These are phyloP conservation scores for Molothrus aeneus DNA, from an alignment of 2,797 vertebrate species.

Conservation along the genomic window DNA sequence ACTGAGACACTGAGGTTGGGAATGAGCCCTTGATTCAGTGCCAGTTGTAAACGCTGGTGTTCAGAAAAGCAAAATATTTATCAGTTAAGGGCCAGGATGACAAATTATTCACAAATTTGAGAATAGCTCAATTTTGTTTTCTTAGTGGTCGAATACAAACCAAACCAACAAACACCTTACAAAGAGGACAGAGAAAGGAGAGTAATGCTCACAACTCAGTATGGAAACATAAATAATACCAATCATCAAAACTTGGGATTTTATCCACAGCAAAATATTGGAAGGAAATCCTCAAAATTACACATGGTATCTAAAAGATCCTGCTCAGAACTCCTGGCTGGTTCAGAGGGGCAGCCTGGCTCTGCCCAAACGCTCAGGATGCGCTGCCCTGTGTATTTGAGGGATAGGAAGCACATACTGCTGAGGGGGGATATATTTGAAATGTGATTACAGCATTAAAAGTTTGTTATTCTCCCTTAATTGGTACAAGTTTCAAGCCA, in stretches of 20 bases:
- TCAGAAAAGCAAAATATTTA: not conserved
- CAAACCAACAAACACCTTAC: not conserved
- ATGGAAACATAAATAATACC: fast-evolving
- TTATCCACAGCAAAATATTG: not conserved
- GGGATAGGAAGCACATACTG: not conserved
- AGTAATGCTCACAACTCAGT: fast-evolving
- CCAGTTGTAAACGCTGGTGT: not conserved
- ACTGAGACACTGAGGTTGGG: not conserved
- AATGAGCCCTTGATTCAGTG: not conserved
- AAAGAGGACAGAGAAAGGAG: not conserved
- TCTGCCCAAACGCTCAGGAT: not conserved
- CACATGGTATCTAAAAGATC: fast-evolving
- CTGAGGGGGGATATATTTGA: fast-evolving
- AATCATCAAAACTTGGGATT: not conserved
- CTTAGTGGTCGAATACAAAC: not conserved
- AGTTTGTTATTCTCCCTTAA: not conserved
- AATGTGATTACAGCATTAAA: not conserved
- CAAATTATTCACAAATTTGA: fast-evolving
- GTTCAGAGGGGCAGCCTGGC: not conserved
- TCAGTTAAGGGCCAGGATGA: not conserved
- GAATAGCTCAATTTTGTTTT: not conserved
- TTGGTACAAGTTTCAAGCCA: not conserved
- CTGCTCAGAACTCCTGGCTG: not conserved
- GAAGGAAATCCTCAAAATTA: not conserved
- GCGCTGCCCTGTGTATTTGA: not conserved